Percentiles rank a stretch among this genome's conserved stretches.
Conservation (phyloP, 2,113 vertebrate species). For the Alligator mississippiensis region DNA sequence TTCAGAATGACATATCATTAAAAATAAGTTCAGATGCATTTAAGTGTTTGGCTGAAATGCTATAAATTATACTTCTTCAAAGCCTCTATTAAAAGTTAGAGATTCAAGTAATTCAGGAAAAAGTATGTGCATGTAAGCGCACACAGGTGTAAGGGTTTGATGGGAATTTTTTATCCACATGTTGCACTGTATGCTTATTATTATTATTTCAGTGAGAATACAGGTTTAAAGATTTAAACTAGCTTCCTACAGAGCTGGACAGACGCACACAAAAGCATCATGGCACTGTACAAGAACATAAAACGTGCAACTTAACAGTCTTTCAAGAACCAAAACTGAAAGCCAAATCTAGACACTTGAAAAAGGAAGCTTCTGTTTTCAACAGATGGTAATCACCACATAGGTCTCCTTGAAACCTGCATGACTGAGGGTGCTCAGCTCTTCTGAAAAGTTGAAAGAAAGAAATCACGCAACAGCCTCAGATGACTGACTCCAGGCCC, state of each 20-base stretch:
- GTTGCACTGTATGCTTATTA: neutral
- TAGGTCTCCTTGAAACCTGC: neutral
- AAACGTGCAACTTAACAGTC: neutral
- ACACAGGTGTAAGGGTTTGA: neutral
- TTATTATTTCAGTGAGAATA: neutral
- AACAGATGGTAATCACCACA: neutral
- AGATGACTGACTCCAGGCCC: neutral
- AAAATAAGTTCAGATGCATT: neutral
- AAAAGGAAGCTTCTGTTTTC: neutral
- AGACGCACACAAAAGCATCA: neutral
- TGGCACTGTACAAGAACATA: neutral
- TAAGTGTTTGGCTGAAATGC: neutral
- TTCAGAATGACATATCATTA: neutral
- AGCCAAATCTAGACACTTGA: neutral
- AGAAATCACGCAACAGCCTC: neutral
- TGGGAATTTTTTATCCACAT: too few species aligned
- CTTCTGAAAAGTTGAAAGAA: neutral
- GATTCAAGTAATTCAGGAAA: neutral
- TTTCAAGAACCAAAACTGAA: neutral
- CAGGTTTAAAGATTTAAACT: neutral
- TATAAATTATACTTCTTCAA: neutral
- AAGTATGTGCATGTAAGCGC: neutral
- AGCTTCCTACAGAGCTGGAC: accelerated
- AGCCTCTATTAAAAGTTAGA: neutral
- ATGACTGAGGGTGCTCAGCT: neutral